Percentiles rank a stretch among this genome's conserved stretches.
Evolutionary conservation across 2,797 vertebrate genomes (phyloP).

Genomic region (Typhlichthys eigenmanni): DNA sequence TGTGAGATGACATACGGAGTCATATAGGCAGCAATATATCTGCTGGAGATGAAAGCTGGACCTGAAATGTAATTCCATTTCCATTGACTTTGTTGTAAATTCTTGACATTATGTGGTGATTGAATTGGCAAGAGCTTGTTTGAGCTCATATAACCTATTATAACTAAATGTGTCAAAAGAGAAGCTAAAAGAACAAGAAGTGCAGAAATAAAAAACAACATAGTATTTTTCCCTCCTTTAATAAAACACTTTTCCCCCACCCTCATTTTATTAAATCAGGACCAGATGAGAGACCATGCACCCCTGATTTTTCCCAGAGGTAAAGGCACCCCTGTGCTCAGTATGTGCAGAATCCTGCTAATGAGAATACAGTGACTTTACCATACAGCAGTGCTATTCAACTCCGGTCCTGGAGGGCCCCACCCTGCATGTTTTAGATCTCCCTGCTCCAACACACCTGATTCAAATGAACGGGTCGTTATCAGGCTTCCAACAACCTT

Average conservation of each 20-base stretch:
- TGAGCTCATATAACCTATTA: conserved; percentile 50
- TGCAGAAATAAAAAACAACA: conserved; percentile 26
- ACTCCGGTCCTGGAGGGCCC: too few species aligned
- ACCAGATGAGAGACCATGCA: conserved; percentile 78
- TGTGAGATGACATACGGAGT: conserved; percentile 48
- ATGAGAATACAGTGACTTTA: conserved; percentile 41
- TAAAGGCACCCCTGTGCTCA: conserved; percentile 30
- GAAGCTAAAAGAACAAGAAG: conserved; percentile 48
- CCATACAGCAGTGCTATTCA: neutral
- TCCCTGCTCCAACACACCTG: too few species aligned
- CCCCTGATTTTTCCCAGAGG: conserved; percentile 36
- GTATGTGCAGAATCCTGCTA: conserved; percentile 46
- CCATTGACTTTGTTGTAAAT: conserved; percentile 52
- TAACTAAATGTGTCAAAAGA: conserved; percentile 41
- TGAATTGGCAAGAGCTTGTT: conserved; percentile 58
- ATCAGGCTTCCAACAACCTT: too few species aligned
- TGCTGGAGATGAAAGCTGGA: conserved; percentile 55
- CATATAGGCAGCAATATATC: conserved; percentile 56
- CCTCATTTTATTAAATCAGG: conserved; percentile 78
- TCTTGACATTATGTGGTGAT: conserved; percentile 54
- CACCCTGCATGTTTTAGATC: too few species aligned
- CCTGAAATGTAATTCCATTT: conserved; percentile 51
- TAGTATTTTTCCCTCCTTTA: conserved; percentile 18
- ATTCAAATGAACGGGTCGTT: too few species aligned
- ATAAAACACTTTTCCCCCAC: conserved; percentile 36